A percentile compares a stretch with the other conserved stretches of the same genome.
Conservation (phyloP, 2,797 vertebrate genomes). For the Buphagus erythrorhynchus region DNA sequence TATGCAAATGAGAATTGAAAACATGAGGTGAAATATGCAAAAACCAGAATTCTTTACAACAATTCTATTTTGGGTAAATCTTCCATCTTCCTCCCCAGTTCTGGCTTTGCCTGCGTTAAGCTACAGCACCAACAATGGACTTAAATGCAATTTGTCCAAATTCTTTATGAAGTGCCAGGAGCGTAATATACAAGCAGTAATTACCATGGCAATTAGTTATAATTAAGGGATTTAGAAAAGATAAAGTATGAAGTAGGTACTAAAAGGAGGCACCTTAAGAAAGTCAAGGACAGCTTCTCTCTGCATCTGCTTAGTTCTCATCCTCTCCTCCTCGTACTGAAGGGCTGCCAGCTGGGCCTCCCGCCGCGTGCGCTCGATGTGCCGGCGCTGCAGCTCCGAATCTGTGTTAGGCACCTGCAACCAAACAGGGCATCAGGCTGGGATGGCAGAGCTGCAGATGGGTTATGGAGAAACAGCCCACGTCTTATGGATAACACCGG, state of each 20-base stretch:
- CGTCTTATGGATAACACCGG: neutral
- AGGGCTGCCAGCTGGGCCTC: constrained; percentile 91
- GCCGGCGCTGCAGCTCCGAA: constrained; percentile 67
- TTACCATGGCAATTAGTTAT: neutral
- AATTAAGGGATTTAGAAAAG: neutral
- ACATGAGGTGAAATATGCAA: neutral
- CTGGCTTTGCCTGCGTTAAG: neutral
- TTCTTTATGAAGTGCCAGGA: neutral
- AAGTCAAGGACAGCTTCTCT: constrained; percentile 80
- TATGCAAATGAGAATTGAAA: neutral
- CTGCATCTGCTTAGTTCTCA: constrained; percentile 82
- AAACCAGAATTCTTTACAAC: neutral
- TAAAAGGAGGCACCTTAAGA: constrained; percentile 79
- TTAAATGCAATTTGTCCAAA: neutral
- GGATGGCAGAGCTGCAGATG: neutral
- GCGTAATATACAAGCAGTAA: fast-evolving
- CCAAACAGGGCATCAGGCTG: neutral
- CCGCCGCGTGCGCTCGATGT: constrained; percentile 85
- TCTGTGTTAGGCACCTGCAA: constrained; percentile 62
- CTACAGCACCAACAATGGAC: neutral
- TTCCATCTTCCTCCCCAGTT: neutral
- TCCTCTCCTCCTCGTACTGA: constrained; percentile 91
- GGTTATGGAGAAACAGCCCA: neutral
- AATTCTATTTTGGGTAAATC: neutral
- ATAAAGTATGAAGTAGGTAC: neutral